Conservation (phyloP, 2,797 vertebrate species). For the Sebastes ruberrimus region DNA sequence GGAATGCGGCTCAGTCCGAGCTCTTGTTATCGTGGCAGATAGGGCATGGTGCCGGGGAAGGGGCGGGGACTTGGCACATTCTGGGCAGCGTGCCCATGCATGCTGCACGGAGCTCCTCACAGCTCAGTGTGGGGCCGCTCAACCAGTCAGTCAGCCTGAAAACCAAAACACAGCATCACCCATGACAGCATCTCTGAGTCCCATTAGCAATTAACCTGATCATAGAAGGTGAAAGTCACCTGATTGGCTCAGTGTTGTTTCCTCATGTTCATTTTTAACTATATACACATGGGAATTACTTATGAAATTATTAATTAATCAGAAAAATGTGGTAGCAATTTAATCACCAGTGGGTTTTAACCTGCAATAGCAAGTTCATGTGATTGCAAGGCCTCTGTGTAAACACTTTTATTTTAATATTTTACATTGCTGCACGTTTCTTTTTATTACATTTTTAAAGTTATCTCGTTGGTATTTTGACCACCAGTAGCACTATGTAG, state of each 20-base stretch:
- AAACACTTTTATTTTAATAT: neutral
- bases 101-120: slow-evolving; percentile 37
- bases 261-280: neutral
- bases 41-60: slow-evolving; percentile 52
- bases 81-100: slow-evolving; percentile 71
- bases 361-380: neutral
- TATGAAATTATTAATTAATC: neutral
- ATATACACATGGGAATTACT: neutral
- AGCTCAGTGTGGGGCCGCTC: slow-evolving; percentile 34
- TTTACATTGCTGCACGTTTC: neutral
- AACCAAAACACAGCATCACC: neutral
- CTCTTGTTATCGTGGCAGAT: slow-evolving; percentile 75
- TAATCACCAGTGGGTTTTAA: neutral
- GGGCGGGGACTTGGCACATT: slow-evolving; percentile 62
- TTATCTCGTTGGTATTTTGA: neutral
- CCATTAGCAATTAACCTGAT: slow-evolving; percentile 9
- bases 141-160: slow-evolving; percentile 30
- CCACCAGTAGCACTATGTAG: neutral
- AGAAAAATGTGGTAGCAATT: neutral
- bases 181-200: slow-evolving; percentile 18
- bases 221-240: slow-evolving; percentile 1
- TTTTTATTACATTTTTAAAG: neutral
- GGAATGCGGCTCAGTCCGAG: slow-evolving; percentile 64
- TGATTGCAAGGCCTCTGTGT: neutral
- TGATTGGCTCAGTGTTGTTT: neutral